Base-by-base conservation (phyloP, 2,888 invertebrate genomes). In the Temnothorax rugatulus region DNA sequence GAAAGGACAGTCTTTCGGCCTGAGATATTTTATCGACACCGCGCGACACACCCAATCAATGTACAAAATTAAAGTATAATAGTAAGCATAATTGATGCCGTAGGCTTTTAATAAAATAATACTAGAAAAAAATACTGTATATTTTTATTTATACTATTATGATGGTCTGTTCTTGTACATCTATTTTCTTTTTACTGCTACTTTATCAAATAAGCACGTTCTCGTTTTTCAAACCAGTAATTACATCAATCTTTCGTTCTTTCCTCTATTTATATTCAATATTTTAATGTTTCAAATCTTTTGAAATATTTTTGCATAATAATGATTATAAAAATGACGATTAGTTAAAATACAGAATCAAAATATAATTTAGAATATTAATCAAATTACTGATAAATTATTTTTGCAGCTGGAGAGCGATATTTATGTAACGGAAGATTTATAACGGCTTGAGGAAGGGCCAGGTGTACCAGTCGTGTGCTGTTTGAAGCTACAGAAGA, bases 21-120 rank as follows among this genome's bases (percentile, higher is more conserved):
- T n/a, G 21, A 11, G 21, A 18, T n/a, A 54, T 64, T 41, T 77
- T 44, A 29, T 44, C 15, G 34, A 77, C n/a, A 52, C 1, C 21
- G 18, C 9, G 21, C 13, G 8, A 74, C 25, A 68, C 9, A 74
- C 8, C n/a, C 44, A 59, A 44, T 44, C 18, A 25, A 59, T 59
- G n/a, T 25, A 50, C 18, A 74, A 34, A 74, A 15, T 59, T 61
- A 74, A 61, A 74, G 9, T 47, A 68, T 47, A 71, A 86, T 59
- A 61, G 44, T 75, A 88, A 82, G 79, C 87, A 83, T 69, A 71
- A 54, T 75, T 52, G n/a, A n/a, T n/a, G 21, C 50, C 50, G 61
- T 69, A 66, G 15, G 38, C 25, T 25, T 69, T 29, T 52, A 25
- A 71, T 44, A 54, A 2, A 15, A 59, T 13, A n/a, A 44, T 59